phyloP scores from a whole-genome alignment of 2,113 vertebrate genomes.

The Centropus bengalensis region DNA sequence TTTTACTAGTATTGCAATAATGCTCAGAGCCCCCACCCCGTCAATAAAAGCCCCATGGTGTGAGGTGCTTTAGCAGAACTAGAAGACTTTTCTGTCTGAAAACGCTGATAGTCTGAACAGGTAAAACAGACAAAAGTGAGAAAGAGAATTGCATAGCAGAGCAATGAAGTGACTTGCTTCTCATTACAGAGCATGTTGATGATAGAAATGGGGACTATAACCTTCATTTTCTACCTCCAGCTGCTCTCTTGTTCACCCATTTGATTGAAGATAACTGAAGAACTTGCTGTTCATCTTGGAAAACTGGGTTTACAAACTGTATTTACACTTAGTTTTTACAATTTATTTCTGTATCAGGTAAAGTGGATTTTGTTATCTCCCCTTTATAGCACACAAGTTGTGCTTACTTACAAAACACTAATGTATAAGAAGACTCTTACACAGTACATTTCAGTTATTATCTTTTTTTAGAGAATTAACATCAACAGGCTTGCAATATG shows the following conservation, averaged over 20 bases:
- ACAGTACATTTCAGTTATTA: background rate
- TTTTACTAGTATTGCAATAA: conserved; percentile 14
- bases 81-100: background rate
- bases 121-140: background rate
- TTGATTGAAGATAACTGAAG: background rate
- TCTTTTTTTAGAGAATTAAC: conserved; percentile 27
- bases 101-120: background rate
- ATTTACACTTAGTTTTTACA: background rate
- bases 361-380: background rate
- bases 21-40: background rate
- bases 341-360: background rate
- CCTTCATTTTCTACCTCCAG: background rate
- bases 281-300: background rate
- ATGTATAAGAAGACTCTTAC: background rate
- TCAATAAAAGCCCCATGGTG: background rate
- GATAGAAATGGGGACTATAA: background rate
- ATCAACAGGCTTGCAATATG: conserved; percentile 20
- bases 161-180: background rate
- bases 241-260: background rate
- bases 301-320: background rate
- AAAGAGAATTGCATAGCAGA: background rate
- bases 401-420: background rate
- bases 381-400: background rate
- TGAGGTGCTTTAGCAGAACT: background rate
- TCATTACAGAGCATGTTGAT: background rate